Evolutionary conservation across 2,113 vertebrate genomes (phyloP).

Genomic region (Periophthalmodon schlosseri): DNA sequence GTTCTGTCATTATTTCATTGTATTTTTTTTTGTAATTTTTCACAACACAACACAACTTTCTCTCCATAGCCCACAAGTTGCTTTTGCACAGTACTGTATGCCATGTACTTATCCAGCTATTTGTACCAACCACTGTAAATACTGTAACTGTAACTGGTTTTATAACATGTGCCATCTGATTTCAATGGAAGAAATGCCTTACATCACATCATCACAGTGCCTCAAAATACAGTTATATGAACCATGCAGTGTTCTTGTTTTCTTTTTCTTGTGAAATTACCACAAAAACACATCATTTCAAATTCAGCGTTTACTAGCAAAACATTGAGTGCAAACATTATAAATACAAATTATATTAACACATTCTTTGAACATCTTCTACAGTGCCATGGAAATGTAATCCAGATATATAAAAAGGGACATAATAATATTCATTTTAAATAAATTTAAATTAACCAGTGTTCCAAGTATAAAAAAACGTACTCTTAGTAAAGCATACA

Average conservation of each 20-base stretch:
- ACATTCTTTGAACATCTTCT: slow-evolving; percentile 42
- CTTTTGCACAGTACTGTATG: neutral
- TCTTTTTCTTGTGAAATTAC: neutral
- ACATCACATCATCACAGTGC: slow-evolving; percentile 8
- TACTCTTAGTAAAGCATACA: neutral
- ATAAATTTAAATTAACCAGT: slow-evolving; percentile 22
- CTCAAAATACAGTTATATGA: neutral
- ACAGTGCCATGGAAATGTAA: slow-evolving; percentile 19
- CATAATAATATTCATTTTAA: neutral
- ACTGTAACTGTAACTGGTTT: slow-evolving; percentile 5
- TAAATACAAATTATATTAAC: slow-evolving; percentile 64
- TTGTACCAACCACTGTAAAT: neutral
- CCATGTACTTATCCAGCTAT: neutral
- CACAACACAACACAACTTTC: neutral
- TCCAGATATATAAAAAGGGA: slow-evolving; percentile 17
- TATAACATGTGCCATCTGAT: slow-evolving; percentile 1
- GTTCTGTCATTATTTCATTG: neutral
- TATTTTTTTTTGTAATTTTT: neutral
- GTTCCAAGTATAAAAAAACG: neutral
- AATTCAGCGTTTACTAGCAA: slow-evolving; percentile 46
- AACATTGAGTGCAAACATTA: slow-evolving; percentile 20
- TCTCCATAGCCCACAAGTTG: neutral
- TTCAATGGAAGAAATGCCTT: slow-evolving; percentile 5
- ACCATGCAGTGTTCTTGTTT: neutral
- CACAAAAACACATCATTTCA: neutral